Evolutionary conservation across 2,113 vertebrate genomes (phyloP), one percentile per base, ranked within the genome.

Genomic region (Brachypodius melanocephalos): DNA sequence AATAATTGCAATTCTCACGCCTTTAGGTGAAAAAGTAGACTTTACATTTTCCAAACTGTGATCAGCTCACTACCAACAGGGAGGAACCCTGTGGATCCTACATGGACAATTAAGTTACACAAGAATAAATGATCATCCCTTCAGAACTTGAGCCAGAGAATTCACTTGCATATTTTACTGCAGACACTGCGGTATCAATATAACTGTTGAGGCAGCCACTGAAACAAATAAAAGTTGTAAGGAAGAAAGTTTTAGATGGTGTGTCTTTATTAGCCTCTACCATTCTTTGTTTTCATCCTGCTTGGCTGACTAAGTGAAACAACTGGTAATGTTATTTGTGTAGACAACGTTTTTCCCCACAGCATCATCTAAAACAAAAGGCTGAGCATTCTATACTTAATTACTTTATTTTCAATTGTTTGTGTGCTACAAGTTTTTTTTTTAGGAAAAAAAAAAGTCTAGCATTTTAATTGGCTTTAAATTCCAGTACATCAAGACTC

Each of bases 81-180:
- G 83, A 95, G 66, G 88, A 97, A 59, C 49, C 71, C 67, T 38
- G 54, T 36, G 72, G 83, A 95, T 92, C 51, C 81, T 85, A 48
- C 62, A 91, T 79, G 78, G 90, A 92, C 15, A 8, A 85, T 95
- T 88, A 94, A 86, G 32, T n/a, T 83, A 73, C 68, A 74, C 8
- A 85, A 73, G 49, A 93, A 96, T 65, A 86, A 91, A 88, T 40
- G 11, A 91, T 77, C 4, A 6, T 62, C 57, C 11, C 78, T 92
- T 72, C 82, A 91, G 78, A 94, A 88, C 42, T 91, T 0, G 2
- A 86, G 81, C 28, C 38, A 62, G 38, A 91, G 38, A 96, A 96
- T 34, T 62, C 58, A 67, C n/a, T 76, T 46, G n/a, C 61, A 54
- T 80, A 43, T 86, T 92, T 93, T 85, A 74, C 54, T 58, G 75